A percentile compares a stretch with the other conserved stretches of the same genome.
These are phyloP conservation scores for Oryzias woworae DNA, from an alignment of 2,113 vertebrate genomes.

Conservation along the genomic window DNA sequence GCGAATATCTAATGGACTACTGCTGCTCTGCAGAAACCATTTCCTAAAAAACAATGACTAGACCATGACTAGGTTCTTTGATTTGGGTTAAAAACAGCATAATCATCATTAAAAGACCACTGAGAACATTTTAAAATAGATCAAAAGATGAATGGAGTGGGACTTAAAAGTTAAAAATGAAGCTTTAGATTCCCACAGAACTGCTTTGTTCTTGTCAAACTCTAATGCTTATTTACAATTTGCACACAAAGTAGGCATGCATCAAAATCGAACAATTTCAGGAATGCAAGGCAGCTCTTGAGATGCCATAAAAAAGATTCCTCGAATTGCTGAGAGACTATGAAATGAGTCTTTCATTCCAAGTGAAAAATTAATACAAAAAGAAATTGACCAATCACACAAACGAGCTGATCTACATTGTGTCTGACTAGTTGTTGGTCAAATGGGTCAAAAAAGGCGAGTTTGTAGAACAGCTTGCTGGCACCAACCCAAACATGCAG, in stretches of 20 bases:
- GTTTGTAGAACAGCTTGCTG: conserved; percentile 9
- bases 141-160: too few species aligned
- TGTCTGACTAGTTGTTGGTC: neutral
- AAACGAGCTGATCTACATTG: neutral
- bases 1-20: too few species aligned
- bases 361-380: too few species aligned
- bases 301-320: conserved; percentile 8
- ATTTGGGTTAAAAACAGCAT: too few species aligned
- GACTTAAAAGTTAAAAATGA: too few species aligned
- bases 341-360: conserved; percentile 10
- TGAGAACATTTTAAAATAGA: too few species aligned
- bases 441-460: too few species aligned
- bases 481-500: conserved; percentile 41
- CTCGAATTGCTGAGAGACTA: conserved; percentile 16
- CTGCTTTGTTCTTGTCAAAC: too few species aligned
- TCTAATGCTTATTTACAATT: neutral
- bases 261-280: conserved; percentile 20
- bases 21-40: too few species aligned
- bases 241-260: neutral
- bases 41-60: too few species aligned
- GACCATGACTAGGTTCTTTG: too few species aligned
- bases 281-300: conserved; percentile 30
- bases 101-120: too few species aligned
- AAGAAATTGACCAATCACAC: neutral
- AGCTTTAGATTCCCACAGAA: neutral